These are phyloP conservation scores for human (Homo sapiens) DNA, from an alignment of 2,113 vertebrate genomes.

Conservation along the genomic window GRCh38 chrX:70935001-70935500, in stretches of 20 bases:
- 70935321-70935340: not conserved
- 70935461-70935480: not conserved
- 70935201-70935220: too few relatives aligned
- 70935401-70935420: not conserved
- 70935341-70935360: not conserved
- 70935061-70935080: not conserved
- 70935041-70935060: not conserved
- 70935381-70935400: not conserved
- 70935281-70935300: not conserved
- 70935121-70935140: not conserved
- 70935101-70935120: not conserved
- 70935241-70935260: not conserved
- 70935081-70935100: not conserved
- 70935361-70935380: not conserved
- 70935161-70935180: not conserved
- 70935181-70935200: too few relatives aligned
- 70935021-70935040: not conserved
- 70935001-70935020: not conserved
- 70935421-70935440: not conserved
- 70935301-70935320: not conserved
- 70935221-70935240: not conserved
- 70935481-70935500: not conserved
- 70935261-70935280: not conserved
- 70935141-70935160: not conserved
- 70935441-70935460: slow-evolving; percentile 22